Base-by-base conservation (phyloP, 1,140 invertebrate species). In the Leptinotarsa undecemlineata region DNA sequence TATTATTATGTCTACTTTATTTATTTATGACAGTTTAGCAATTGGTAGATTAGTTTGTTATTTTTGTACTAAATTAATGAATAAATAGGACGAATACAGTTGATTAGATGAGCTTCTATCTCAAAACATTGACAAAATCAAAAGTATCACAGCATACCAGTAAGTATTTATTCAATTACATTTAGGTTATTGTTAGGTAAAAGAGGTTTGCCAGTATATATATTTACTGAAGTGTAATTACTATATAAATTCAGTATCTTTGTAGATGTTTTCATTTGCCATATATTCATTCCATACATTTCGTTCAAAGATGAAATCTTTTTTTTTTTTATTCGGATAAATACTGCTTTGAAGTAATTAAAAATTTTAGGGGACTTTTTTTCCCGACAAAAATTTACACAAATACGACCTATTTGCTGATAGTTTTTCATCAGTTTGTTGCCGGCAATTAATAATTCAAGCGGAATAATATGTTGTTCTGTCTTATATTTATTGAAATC, bases 1-100 rank as follows among this genome's bases (percentile, higher is more conserved):
- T 64, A 17, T 64, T 64, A 64, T 64, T 64, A 64, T 64, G 23
- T 64, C 63, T 64, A 64, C 6, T 64, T 64, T 64, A 64, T 64
- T 64, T 64, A 64, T 64, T 64, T 64, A 21, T 64, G 63, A 64
- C 20, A 64, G 4, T 42, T 20, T 64, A 64, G 20, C 14, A 64
- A 13, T 21, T 23, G 20, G 63, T 64, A 64, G 63, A 64, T 64
- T 64, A 64, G 51, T 64, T 64, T 64, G 63, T 64, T 64, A 64
- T 64, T 64, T 64, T 64, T 64, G 3, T 20, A 64, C 63, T 21
- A 64, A 64, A 64, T 33, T 64, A 20, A 64, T 64, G 15, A 33
- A 64, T 64, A 64, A 64, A 21, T 64, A 64, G 14, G 63, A 64
- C 63, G 1, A 64, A 64, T 23, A 15, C 63, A 64, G 63, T 64